Percentiles rank a stretch among this genome's conserved stretches.
phyloP scores from a whole-genome alignment of 2,113 vertebrate species.

The Lota lota region DNA sequence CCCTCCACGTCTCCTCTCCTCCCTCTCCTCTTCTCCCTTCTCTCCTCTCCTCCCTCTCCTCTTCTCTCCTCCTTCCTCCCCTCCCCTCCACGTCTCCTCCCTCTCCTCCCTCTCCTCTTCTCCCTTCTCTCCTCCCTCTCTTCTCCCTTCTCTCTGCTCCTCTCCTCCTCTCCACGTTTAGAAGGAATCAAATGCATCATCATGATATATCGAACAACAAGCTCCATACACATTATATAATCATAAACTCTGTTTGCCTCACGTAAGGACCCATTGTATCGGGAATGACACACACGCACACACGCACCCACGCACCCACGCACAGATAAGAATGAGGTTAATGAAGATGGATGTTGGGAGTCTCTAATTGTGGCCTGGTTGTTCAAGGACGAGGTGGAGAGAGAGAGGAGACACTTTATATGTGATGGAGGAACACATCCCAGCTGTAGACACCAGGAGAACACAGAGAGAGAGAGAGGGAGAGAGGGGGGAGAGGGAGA shows the following conservation, averaged over 20 bases:
- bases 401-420: slow-evolving; percentile 48
- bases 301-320: slow-evolving; percentile 29
- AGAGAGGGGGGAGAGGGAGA: slow-evolving; percentile 5
- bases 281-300: background rate
- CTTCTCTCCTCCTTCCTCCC: too few relatives aligned
- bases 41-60: too few relatives aligned
- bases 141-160: slow-evolving; percentile 19
- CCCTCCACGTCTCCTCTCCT: too few relatives aligned
- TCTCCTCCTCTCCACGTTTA: background rate
- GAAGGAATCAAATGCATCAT: slow-evolving; percentile 7
- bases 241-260: slow-evolving; percentile 11
- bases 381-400: slow-evolving; percentile 63
- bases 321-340: slow-evolving; percentile 59
- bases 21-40: too few relatives aligned
- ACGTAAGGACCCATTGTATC: background rate
- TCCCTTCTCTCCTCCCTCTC: slow-evolving; percentile 31
- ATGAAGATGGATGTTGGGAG: slow-evolving; percentile 66
- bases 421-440: too few relatives aligned
- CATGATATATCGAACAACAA: slow-evolving; percentile 1
- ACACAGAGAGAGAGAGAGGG: background rate
- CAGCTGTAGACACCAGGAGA: background rate
- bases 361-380: slow-evolving; percentile 63
- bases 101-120: slow-evolving; percentile 29
- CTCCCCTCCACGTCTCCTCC: slow-evolving; percentile 10
- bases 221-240: slow-evolving; percentile 5